These are phyloP conservation scores for Lucinisca nassula DNA, from an alignment of 2,888 invertebrate genomes.

Conservation along the genomic window DNA sequence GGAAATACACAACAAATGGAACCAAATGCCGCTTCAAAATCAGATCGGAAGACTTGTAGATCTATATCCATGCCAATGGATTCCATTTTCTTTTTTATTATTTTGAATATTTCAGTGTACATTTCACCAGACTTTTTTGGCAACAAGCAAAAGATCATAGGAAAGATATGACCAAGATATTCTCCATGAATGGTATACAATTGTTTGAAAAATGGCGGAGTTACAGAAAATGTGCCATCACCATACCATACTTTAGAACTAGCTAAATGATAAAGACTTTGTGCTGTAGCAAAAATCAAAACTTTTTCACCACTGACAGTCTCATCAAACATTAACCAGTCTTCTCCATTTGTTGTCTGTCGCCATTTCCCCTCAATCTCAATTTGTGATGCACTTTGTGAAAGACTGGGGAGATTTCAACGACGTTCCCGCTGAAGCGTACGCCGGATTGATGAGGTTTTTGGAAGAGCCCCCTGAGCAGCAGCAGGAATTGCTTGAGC, in stretches of 20 bases:
- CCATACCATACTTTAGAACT: too few relatives aligned
- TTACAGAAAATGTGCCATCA: too few relatives aligned
- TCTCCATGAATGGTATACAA: slow-evolving; percentile 1
- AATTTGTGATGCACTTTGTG: not conserved
- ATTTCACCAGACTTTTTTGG: not conserved
- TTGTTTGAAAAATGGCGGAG: not conserved
- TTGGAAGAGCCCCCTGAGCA: not conserved
- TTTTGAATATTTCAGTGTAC: not conserved
- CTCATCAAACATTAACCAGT: not conserved
- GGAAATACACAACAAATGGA: not conserved
- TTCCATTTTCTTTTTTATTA: not conserved
- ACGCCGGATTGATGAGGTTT: not conserved
- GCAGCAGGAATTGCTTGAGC: not conserved
- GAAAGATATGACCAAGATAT: not conserved
- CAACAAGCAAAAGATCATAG: not conserved
- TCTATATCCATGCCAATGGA: not conserved
- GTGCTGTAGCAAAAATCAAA: not conserved
- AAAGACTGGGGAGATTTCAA: not conserved
- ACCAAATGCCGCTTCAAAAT: too few relatives aligned
- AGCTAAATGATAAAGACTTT: not conserved
- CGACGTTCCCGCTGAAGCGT: too few relatives aligned
- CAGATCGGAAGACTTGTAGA: too few relatives aligned
- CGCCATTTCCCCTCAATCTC: not conserved
- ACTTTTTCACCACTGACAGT: not conserved
- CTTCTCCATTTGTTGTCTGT: not conserved